Evolutionary conservation across 2,888 invertebrate genomes (phyloP), one percentile per base, ranked within the genome.

Genomic region (Cremastobaeus sp.): DNA sequence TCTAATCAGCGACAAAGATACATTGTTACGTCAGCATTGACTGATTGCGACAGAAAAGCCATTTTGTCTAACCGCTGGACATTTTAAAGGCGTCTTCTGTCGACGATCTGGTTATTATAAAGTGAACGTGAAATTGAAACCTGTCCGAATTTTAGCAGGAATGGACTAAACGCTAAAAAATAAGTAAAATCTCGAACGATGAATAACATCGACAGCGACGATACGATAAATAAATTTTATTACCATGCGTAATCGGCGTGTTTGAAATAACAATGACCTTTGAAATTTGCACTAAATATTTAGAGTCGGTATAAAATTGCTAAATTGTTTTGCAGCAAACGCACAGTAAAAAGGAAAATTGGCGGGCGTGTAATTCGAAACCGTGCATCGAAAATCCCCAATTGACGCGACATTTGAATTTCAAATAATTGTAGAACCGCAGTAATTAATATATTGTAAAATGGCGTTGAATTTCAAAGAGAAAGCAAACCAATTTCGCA

Each of bases 1-100:
- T 84, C 83, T 84, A 84, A 84, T 84, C 84, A 82, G 71, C 76
- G 81, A 80, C 80, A 76, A 81, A 79, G 83, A 84, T 81, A 80
- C 82, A 84, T 84, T 81, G 83, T 83, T 80, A 73, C 76, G 78
- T 50, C 74, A 60, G 34, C 45, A 11, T 78, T 81, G 79, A 81
- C 81, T 80, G 78, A 83, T 82, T 78, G 77, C 79, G 74, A 77
- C 80, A 78, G 79, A 77, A 50, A 37, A 68, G 18, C 41, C 34
- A 37, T 55, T 55, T 45, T 43, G 69, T 57, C 50, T 30, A 37
- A 57, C n/a, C n/a, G n/a, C n/a, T n/a, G n/a, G n/a, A n/a, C n/a
- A n/a, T n/a, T n/a, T n/a, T n/a, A n/a, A n/a, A n/a, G n/a, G n/a
- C n/a, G n/a, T n/a, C n/a, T n/a, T n/a, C n/a, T n/a, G n/a, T n/a